A percentile compares a stretch with the other conserved stretches of the same genome.
phyloP scores from a whole-genome alignment of 1,140 invertebrate genomes.

The Lepidostoma basale region DNA sequence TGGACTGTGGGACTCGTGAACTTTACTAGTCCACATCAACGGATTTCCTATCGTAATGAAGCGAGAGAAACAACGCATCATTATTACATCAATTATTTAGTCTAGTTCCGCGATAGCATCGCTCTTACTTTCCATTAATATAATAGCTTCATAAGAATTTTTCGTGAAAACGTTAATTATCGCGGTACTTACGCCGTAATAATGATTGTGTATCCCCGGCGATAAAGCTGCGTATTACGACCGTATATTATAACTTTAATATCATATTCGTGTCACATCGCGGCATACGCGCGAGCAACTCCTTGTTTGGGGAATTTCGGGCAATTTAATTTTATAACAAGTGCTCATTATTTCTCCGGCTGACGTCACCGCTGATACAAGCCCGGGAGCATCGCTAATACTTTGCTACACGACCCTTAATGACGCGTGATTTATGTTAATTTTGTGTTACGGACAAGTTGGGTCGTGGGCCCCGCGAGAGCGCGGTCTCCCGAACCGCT shows the following conservation, averaged over 20 bases:
- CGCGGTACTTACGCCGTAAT: neutral
- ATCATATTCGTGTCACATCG: constrained; percentile 24
- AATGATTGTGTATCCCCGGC: neutral
- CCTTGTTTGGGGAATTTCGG: constrained; percentile 12
- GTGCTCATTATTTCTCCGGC: neutral
- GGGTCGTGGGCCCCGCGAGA: neutral
- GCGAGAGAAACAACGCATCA: too few species aligned
- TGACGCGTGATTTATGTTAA: constrained; percentile 4
- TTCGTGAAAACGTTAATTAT: neutral
- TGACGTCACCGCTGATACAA: constrained; percentile 1
- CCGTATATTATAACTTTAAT: constrained; percentile 18
- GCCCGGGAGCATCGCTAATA: constrained; percentile 1
- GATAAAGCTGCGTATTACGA: neutral
- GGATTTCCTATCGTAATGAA: too few species aligned
- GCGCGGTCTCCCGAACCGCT: neutral
- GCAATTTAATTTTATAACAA: constrained; percentile 16
- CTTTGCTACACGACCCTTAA: constrained; percentile 1
- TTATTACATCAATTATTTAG: too few species aligned
- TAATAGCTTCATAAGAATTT: constrained; percentile 8
- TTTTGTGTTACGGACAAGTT: constrained; percentile 2
- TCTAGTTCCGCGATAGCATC: too few species aligned
- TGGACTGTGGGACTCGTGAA: too few species aligned
- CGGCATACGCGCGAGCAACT: constrained; percentile 6
- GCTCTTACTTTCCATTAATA: too few species aligned
- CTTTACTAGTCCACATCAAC: too few species aligned